Conservation (phyloP, 2,797 vertebrate species). For the Pristis pectinata region DNA sequence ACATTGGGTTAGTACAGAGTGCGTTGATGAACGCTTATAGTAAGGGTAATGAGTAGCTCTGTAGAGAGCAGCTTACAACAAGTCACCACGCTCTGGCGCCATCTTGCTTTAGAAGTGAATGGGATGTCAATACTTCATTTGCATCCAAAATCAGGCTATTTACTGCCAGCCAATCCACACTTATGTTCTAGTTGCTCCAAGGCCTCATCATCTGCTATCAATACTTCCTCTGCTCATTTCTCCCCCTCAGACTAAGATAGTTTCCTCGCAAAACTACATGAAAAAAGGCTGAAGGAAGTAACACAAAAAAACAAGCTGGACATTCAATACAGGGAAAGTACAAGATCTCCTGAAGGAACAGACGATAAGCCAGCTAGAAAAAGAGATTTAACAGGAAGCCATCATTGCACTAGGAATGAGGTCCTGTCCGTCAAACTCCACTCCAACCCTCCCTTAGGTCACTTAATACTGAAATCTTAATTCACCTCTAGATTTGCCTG, state of each 20-base stretch:
- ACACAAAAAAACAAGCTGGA: not conserved
- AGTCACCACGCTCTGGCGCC: too few species aligned
- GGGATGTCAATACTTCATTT: not conserved
- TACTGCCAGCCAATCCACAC: not conserved
- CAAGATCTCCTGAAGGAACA: not conserved
- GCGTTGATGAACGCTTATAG: too few species aligned
- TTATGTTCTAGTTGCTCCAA: not conserved
- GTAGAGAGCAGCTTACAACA: too few species aligned
- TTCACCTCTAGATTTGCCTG: too few species aligned
- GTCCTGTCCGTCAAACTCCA: not conserved
- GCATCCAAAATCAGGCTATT: not conserved
- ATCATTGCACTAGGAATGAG: not conserved
- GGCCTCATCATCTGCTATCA: not conserved
- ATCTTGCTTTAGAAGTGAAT: too few species aligned
- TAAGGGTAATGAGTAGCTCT: too few species aligned
- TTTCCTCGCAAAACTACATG: not conserved
- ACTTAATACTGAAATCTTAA: too few species aligned
- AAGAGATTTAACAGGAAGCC: not conserved
- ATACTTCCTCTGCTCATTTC: not conserved
- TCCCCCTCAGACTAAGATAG: not conserved
- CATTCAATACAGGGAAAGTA: not conserved
- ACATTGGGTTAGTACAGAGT: too few species aligned
- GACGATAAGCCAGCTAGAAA: not conserved
- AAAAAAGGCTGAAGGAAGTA: not conserved
- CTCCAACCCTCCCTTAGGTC: too few species aligned